These are phyloP conservation scores for Rallus crepitans DNA, from an alignment of 2,797 vertebrate genomes.

Conservation along the genomic window DNA sequence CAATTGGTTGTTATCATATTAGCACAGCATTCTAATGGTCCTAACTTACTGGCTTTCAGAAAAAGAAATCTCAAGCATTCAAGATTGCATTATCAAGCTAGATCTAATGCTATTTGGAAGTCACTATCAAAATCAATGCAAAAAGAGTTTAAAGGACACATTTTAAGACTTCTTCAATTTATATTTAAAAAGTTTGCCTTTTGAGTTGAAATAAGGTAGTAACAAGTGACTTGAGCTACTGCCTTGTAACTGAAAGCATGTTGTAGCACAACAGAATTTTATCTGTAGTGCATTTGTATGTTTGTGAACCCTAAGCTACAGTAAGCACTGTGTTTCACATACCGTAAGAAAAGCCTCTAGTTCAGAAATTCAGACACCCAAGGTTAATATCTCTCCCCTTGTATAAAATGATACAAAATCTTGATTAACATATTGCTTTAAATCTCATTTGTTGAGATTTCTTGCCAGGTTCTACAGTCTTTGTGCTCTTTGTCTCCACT, in stretches of 20 bases:
- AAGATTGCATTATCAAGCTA: background rate
- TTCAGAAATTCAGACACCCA: background rate
- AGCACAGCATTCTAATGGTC: background rate
- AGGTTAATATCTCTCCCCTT: background rate
- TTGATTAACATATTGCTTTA: background rate
- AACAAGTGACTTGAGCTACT: background rate
- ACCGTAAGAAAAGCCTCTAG: background rate
- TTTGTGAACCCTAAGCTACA: background rate
- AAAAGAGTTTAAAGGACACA: background rate
- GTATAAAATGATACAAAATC: background rate
- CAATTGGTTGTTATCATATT: background rate
- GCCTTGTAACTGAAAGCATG: background rate
- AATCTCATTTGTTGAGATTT: background rate
- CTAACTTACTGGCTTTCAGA: background rate
- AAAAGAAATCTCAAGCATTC: background rate
- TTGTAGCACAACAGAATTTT: background rate
- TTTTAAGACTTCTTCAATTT: background rate
- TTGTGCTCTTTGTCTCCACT: background rate
- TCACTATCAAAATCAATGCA: background rate
- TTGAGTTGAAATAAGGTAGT: background rate
- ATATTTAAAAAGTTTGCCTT: background rate
- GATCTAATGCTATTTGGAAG: background rate
- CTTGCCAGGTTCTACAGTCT: background rate
- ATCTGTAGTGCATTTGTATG: background rate
- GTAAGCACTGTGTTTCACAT: background rate